phyloP scores from a whole-genome alignment of 2,888 invertebrate genomes.

The Parelbella ahira region DNA sequence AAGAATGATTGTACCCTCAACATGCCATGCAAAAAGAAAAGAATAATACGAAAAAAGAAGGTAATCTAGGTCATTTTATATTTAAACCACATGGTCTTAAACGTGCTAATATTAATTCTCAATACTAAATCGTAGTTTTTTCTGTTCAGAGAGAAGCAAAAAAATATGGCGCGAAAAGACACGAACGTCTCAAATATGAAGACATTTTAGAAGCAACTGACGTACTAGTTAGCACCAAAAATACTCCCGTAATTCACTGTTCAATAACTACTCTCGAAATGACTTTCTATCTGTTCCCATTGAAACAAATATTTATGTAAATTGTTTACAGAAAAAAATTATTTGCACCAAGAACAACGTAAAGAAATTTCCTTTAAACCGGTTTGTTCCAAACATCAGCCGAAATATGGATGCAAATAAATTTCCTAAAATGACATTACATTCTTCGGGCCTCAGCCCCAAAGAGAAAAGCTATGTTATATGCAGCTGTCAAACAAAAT shows the following conservation, averaged over 20 bases:
- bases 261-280: constrained; percentile 11
- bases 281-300: neutral
- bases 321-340: constrained; percentile 36
- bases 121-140: neutral
- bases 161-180: constrained; percentile 15
- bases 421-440: constrained; percentile 29
- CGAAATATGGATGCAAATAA: constrained; percentile 28
- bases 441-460: constrained; percentile 45
- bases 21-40: constrained; percentile 46
- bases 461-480: constrained; percentile 64
- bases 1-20: constrained; percentile 21
- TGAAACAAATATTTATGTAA: neutral
- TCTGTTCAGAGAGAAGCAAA: constrained; percentile 9
- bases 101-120: neutral
- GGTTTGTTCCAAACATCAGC: constrained; percentile 34
- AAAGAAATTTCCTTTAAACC: constrained; percentile 41
- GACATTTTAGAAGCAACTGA: constrained; percentile 12
- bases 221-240: neutral
- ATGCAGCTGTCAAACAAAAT: constrained; percentile 51
- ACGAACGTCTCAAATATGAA: constrained; percentile 18
- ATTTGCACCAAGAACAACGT: constrained; percentile 36
- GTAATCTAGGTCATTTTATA: too few species aligned
- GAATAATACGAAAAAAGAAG: constrained; percentile 38
- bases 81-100: too few species aligned
- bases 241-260: constrained; percentile 1